Conservation (phyloP, 2,113 vertebrate species). For the Syngnathus floridae region DNA sequence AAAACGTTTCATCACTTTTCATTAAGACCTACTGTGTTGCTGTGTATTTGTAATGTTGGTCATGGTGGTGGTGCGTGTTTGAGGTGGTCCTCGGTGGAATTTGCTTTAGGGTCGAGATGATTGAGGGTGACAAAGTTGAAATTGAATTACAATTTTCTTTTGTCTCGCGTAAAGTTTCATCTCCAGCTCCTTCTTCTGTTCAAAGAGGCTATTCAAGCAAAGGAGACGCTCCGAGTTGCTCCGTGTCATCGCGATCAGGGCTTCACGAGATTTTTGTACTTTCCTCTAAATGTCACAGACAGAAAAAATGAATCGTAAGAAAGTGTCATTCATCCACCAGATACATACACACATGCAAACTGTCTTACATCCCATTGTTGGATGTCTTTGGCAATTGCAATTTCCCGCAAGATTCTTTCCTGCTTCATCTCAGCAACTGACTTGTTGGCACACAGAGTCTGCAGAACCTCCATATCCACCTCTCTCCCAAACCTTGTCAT, state of each 20-base stretch:
- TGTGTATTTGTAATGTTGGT: not conserved
- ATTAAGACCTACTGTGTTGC: not conserved
- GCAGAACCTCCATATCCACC: conserved; percentile 82
- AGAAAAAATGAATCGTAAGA: not conserved
- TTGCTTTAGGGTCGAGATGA: not conserved
- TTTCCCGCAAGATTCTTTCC: conserved; percentile 68
- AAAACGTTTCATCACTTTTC: not conserved
- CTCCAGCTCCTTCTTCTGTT: conserved; percentile 74
- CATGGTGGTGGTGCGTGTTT: not conserved
- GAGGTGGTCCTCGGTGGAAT: not conserved
- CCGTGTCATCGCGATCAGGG: conserved; percentile 70
- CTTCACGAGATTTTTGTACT: conserved; percentile 59
- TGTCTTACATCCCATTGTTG: conserved; percentile 76
- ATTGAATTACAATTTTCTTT: conserved; percentile 6
- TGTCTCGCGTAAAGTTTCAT: conserved; percentile 49
- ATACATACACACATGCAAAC: not conserved
- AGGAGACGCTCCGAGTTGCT: conserved; percentile 73
- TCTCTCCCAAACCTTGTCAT: conserved; percentile 81
- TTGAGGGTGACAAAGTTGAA: not conserved
- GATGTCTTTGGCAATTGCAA: conserved; percentile 63
- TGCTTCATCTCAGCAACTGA: conserved; percentile 79
- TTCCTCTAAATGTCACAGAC: conserved; percentile 69
- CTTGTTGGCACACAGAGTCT: conserved; percentile 74
- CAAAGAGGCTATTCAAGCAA: conserved; percentile 63
- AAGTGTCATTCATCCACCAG: not conserved